Conservation (phyloP, 2,888 invertebrate species). For the Eupeodes luniger region DNA sequence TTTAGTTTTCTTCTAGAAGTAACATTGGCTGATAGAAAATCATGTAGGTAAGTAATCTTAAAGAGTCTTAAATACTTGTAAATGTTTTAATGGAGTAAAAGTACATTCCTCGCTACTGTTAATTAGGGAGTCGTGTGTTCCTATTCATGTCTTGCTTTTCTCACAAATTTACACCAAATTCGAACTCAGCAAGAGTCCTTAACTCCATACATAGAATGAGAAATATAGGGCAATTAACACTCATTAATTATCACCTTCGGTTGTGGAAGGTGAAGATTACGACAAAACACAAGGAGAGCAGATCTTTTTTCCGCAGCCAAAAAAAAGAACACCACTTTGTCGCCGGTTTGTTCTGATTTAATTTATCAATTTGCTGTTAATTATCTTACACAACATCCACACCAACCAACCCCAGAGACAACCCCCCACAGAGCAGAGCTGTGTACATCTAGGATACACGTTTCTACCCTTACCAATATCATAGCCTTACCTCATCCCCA, state of each 20-base stretch:
- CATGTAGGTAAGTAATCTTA: too few relatives aligned
- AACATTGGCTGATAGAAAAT: too few relatives aligned
- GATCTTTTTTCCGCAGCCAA: not conserved
- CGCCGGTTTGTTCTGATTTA: conserved; percentile 61
- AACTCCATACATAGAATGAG: conserved; percentile 6
- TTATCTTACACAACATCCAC: conserved; percentile 16
- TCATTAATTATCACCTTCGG: conserved; percentile 57
- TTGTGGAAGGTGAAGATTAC: conserved; percentile 24
- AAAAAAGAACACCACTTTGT: conserved; percentile 14
- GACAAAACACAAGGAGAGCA: not conserved
- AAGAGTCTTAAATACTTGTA: too few relatives aligned
- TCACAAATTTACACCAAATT: not conserved
- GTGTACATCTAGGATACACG: not conserved
- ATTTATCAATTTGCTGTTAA: conserved; percentile 69
- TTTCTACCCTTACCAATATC: not conserved
- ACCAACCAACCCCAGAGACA: not conserved
- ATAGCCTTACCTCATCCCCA: not conserved
- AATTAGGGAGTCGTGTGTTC: too few relatives aligned
- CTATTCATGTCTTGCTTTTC: not conserved
- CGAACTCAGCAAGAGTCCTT: not conserved
- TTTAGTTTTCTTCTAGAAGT: too few relatives aligned
- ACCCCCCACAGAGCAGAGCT: not conserved
- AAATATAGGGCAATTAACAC: conserved; percentile 38
- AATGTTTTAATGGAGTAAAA: too few relatives aligned
- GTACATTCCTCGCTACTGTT: too few relatives aligned